Percentiles rank a stretch among this genome's conserved stretches.
These are phyloP conservation scores for Dipodomys ordii DNA, from an alignment of 2,113 vertebrate species.

Conservation along the genomic window DNA sequence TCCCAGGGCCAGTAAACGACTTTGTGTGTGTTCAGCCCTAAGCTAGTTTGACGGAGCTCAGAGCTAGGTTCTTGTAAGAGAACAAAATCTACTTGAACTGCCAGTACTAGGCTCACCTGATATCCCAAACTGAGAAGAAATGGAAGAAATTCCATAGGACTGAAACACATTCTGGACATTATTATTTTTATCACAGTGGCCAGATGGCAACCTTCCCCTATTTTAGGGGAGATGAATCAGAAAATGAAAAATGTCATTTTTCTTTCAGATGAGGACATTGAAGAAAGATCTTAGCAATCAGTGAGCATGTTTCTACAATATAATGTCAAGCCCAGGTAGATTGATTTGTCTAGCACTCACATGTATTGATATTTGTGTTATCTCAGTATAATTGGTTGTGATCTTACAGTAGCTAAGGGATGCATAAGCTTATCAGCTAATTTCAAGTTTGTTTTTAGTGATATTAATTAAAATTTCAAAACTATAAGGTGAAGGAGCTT, in stretches of 20 bases:
- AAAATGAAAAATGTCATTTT: slow-evolving; percentile 18
- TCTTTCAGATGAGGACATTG: background rate
- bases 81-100: background rate
- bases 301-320: background rate
- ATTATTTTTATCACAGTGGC: background rate
- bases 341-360: background rate
- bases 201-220: background rate
- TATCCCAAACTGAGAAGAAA: background rate
- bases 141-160: background rate
- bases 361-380: background rate
- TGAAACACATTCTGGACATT: background rate
- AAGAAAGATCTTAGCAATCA: background rate
- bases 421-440: background rate
- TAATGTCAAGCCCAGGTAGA: background rate
- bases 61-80: background rate
- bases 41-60: too few relatives aligned
- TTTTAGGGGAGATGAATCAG: background rate
- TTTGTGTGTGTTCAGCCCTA: too few relatives aligned
- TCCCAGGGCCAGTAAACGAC: too few relatives aligned
- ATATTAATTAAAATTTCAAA: background rate
- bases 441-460: slow-evolving; percentile 31
- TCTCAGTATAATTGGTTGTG: background rate
- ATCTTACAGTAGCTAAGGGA: background rate
- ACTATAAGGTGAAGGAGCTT: background rate
- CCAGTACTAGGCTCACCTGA: background rate